Percentiles rank a stretch among this genome's conserved stretches.
Conservation (phyloP, 2,888 invertebrate genomes). For the Orthonevra nobilis region DNA sequence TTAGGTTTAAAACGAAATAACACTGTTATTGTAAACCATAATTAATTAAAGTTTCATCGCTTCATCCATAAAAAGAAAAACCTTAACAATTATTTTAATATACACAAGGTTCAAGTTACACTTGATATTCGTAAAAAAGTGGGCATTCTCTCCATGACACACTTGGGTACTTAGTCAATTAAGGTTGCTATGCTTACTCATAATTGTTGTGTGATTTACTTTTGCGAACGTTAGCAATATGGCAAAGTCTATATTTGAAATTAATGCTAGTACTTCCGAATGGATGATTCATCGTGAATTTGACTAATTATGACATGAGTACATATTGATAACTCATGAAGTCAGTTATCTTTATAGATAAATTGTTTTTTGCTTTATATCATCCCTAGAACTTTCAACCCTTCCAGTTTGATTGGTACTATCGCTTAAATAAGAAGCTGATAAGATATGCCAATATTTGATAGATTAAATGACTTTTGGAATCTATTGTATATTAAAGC, state of each 20-base stretch:
- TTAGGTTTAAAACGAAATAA: no score
- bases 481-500: conserved; percentile 6
- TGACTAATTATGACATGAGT: no score
- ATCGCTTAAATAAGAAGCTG: not conserved
- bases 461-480: conserved; percentile 10
- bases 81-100: not conserved
- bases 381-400: not conserved
- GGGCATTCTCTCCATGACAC: conserved; percentile 8
- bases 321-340: no score
- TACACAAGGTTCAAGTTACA: conserved; percentile 15
- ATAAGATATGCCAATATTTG: conserved; percentile 40
- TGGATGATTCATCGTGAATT: no score
- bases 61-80: no score
- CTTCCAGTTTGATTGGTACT: not conserved
- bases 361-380: not conserved
- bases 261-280: no score
- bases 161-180: not conserved
- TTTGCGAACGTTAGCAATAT: no score
- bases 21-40: no score
- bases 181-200: not conserved
- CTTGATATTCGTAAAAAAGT: not conserved
- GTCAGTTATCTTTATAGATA: no score
- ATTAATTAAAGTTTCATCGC: no score
- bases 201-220: not conserved
- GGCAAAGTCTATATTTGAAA: no score